Base-by-base conservation (phyloP, 2,888 invertebrate genomes). In the Watsonalla cultraria region DNA sequence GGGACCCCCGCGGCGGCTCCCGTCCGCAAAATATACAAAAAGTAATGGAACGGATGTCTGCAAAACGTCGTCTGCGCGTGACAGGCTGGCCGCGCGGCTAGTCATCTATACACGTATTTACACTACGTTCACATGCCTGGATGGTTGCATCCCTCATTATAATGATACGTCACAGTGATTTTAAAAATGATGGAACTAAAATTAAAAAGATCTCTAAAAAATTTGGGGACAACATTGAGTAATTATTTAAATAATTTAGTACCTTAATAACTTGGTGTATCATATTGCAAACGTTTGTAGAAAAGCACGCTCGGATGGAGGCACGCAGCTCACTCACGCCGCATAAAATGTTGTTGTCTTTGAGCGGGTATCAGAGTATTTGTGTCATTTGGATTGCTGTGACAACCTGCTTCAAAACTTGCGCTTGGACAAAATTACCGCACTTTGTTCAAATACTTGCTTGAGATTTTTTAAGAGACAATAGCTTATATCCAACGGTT, bases 1-100 rank as follows among this genome's bases (percentile, higher is more conserved):
- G 61, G 53, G 59, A 51, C 58, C 62, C 68, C 62, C 53, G 51
- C 46, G 47, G 57, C 53, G 58, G 11, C 7, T 37, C 49, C 49
- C 49, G 49, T 14, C 15, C 14, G 37, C 49, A 37, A 49, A 39
- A 49, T 49, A 15, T 37, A 49, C 35, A 49, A 49, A 49, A 9
- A 37, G 15, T 35, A 37, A 49, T 37, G 13, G 37, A 49, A 15
- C 39, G 49, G 49, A 49, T 49, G 49, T 39, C 39, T 15, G 39
- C 37, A 37, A 37, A 13, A 14, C 49, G 48, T 48, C 66, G 67
- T 47, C 49, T 33, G 47, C 39, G 15, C 46, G 46, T 47, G 51
- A 14, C 15, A 51, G 45, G 33, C 56, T 62, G 64, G 60, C 55
- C 58, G 53, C 35, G 8, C 2, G 35, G 34, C 47, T 35, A 14